Percentiles rank a stretch among this genome's conserved stretches.
These are phyloP conservation scores for cattle (Bos taurus) DNA, from an alignment of 2,113 vertebrate species.

Conservation along the genomic window ARS-UCD2.0 NC_037330.1:58062001-58062500, in stretches of 20 bases:
- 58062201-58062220: neutral
- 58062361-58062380: neutral
- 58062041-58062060: neutral
- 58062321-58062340: neutral
- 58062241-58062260: neutral
- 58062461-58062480: neutral
- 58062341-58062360: neutral
- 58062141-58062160: neutral
- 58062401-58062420: neutral
- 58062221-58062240: neutral
- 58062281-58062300: neutral
- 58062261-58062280: neutral
- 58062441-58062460: neutral
- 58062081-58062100: conserved; percentile 44
- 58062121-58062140: neutral
- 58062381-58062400: neutral
- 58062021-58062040: conserved; percentile 33
- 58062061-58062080: neutral
- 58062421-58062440: neutral
- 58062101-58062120: neutral
- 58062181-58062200: neutral
- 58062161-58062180: neutral
- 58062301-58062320: neutral
- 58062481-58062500: neutral
- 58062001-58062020: neutral